Evolutionary conservation across 2,888 invertebrate species (phyloP).

Genomic region (Torymus aiolomorphi): DNA sequence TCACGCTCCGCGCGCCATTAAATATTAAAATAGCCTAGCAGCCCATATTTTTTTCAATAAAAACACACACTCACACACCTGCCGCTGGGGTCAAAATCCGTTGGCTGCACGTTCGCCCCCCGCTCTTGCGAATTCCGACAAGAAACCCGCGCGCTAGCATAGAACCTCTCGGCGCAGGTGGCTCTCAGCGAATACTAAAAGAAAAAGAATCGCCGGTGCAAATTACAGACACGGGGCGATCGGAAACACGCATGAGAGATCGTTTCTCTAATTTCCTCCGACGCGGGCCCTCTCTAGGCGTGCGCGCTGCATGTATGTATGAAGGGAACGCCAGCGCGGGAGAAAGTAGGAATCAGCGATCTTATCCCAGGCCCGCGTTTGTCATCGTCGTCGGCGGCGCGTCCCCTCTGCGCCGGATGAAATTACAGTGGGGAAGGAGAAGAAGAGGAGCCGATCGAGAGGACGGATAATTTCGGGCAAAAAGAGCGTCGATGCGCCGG

Average conservation of each 20-base stretch:
- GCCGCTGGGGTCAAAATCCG: background rate
- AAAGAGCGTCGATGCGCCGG: constrained; percentile 48
- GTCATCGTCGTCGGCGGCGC: background rate
- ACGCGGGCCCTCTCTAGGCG: background rate
- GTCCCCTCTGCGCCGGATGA: constrained; percentile 31
- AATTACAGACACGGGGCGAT: constrained; percentile 38
- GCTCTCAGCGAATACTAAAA: background rate
- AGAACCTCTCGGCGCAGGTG: too few species aligned
- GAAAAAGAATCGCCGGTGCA: constrained; percentile 14
- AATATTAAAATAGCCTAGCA: constrained; percentile 9
- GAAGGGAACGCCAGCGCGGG: background rate
- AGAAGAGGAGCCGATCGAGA: constrained; percentile 43
- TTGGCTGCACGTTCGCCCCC: constrained; percentile 29
- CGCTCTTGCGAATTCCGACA: constrained; percentile 25
- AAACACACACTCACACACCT: constrained; percentile 33
- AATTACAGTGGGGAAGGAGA: constrained; percentile 47
- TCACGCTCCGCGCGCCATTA: background rate
- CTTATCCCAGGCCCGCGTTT: constrained; percentile 43
- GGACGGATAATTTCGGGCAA: constrained; percentile 54
- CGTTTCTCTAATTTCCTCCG: constrained; percentile 52
- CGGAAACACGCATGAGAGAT: constrained; percentile 51
- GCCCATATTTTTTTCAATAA: constrained; percentile 7
- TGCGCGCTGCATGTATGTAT: too few species aligned
- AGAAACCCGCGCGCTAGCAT: too few species aligned
- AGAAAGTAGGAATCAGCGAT: constrained; percentile 47